Evolutionary conservation across 35 echinoderm and acorn worm species (phyloP).

Genomic region (Apostichopus japonicus): DNA sequence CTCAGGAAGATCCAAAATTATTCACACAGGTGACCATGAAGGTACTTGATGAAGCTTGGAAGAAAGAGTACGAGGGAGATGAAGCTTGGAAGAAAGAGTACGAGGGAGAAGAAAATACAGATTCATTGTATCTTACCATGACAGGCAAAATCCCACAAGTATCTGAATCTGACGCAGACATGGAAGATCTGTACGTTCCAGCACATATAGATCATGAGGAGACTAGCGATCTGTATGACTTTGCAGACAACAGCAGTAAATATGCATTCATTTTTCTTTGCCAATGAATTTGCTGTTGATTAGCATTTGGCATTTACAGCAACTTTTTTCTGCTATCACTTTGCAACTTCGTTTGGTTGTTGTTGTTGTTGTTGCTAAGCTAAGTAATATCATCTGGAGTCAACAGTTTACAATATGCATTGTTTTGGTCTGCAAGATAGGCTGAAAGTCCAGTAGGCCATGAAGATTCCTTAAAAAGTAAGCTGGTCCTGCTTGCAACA

Average conservation of each 20-base stretch:
- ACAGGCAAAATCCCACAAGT: not conserved
- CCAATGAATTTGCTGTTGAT: too few relatives aligned
- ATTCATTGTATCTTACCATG: not conserved
- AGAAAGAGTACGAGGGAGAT: not conserved
- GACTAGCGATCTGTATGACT: not conserved
- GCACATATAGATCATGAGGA: not conserved
- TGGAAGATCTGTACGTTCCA: not conserved
- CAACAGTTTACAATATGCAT: too few relatives aligned
- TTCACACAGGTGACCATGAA: constrained; percentile 64
- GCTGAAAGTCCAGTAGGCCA: too few relatives aligned
- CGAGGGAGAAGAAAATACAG: not conserved
- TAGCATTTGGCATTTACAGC: too few relatives aligned
- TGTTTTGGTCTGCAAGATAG: too few relatives aligned
- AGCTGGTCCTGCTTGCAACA: too few relatives aligned
- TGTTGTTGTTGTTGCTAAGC: too few relatives aligned
- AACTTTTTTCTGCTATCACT: too few relatives aligned
- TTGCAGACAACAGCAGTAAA: not conserved
- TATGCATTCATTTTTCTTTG: too few relatives aligned
- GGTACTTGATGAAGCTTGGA: constrained; percentile 12
- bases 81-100: not conserved
- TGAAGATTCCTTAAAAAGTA: too few relatives aligned
- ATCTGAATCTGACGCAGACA: not conserved
- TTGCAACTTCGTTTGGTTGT: too few relatives aligned
- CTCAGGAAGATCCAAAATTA: constrained; percentile 34
- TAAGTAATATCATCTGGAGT: too few relatives aligned